Percentiles rank a stretch among this genome's conserved stretches.
Evolutionary conservation across 2,113 vertebrate species (phyloP).

Genomic region (Choloepus hoffmanni): DNA sequence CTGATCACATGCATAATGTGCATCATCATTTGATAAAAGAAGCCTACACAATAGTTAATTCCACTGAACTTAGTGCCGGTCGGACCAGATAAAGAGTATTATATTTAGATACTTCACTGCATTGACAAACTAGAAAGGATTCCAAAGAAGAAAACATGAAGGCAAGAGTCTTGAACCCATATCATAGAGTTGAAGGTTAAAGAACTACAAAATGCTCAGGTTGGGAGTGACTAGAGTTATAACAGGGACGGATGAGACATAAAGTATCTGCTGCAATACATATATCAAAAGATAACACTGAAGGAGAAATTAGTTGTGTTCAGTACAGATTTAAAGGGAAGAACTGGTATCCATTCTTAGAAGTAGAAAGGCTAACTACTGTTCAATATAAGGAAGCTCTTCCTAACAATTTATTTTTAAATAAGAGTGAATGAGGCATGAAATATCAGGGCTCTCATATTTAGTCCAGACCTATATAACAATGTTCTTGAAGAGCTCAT

Average conservation of each 20-base stretch:
- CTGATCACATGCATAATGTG: neutral
- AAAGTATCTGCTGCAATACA: neutral
- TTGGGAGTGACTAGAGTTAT: neutral
- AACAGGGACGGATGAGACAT: rapidly evolving
- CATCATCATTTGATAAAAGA: neutral
- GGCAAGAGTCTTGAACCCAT: neutral
- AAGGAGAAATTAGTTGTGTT: neutral
- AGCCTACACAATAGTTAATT: neutral
- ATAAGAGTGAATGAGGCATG: neutral
- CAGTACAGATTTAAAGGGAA: neutral
- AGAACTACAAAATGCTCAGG: neutral
- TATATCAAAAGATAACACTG: neutral
- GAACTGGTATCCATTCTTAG: neutral
- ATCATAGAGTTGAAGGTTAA: neutral
- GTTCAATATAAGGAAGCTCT: neutral
- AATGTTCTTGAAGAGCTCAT: neutral
- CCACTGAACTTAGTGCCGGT: neutral
- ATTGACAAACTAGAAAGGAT: neutral
- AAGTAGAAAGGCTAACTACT: neutral
- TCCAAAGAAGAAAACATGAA: neutral
- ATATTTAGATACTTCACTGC: neutral
- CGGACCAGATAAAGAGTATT: neutral
- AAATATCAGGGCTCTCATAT: neutral
- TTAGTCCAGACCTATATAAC: neutral
- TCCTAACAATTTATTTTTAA: neutral